Evolutionary conservation across 2,113 vertebrate species (phyloP), one percentile per base, ranked within the genome.

Genomic region (Poicephalus gulielmi): DNA sequence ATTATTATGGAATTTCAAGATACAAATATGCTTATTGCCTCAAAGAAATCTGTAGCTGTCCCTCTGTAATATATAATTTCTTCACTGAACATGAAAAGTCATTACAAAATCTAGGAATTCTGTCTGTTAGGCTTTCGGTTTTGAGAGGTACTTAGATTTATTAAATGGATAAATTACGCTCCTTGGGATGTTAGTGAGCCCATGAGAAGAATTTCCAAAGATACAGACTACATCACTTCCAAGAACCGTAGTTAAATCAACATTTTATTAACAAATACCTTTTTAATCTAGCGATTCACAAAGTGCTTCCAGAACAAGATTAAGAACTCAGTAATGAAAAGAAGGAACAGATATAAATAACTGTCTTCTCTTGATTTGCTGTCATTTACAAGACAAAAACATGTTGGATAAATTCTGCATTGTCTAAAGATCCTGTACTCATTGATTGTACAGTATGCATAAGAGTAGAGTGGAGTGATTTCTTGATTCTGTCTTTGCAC

Each of bases 41-140:
- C 4, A 2, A 80, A 63, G 70, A 87, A 67, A 71, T 73, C n/a
- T 60, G 1, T 76, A 52, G 35, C 86, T 86, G 43, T 74, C 70
- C 55, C 57, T 88, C 74, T 73, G 43, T 76, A 62, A 47, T 89
- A 88, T 85, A 75, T 80, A 85, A 78, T 57, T 79, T 92, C 28
- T 92, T 94, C 64, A 96, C 76, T 53, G 73, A 84, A 94, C 25
- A 33, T 20, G 41, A 71, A 64, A 94, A 95, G 44, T 55, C 83
- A 79, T 81, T 60, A 79, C 4, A 78, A 73, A 87, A 43, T 52
- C n/a, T 31, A 44, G 25, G 18, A 81, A 69, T 91, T 88, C 23
- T 69, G 10, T 74, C 52, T 79, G 12, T 43, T 69, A 30, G 7
- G 28, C 31, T 71, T 81, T 91, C 55, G 33, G 3, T 75, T 93